Percentiles rank a stretch among this genome's conserved stretches.
These are phyloP conservation scores for Sinonovacula constricta DNA, from an alignment of 1,140 invertebrate genomes.

Conservation along the genomic window DNA sequence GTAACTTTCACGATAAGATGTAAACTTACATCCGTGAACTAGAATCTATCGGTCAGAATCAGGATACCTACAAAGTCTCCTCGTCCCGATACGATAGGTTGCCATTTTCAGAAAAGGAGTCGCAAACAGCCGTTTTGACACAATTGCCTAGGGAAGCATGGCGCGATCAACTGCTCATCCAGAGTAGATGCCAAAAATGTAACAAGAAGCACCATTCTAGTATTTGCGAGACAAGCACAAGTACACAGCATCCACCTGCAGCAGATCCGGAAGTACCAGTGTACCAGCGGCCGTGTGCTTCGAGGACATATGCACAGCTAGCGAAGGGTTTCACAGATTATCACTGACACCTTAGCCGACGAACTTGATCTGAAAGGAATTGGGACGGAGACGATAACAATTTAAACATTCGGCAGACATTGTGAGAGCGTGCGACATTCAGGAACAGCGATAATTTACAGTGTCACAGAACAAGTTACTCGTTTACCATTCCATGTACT, in stretches of 20 bases:
- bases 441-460: constrained; percentile 5
- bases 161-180: not conserved
- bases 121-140: not conserved
- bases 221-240: not conserved
- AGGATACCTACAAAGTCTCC: constrained; percentile 32
- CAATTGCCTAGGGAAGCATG: not conserved
- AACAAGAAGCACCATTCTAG: not conserved
- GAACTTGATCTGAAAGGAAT: constrained; percentile 16
- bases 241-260: not conserved
- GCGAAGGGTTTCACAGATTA: constrained; percentile 43
- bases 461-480: constrained; percentile 5
- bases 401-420: constrained; percentile 24
- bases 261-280: constrained; percentile 4
- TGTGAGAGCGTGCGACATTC: constrained; percentile 12
- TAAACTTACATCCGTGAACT: constrained; percentile 32
- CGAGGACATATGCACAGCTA: not conserved
- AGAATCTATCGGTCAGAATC: constrained; percentile 20
- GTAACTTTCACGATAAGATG: constrained; percentile 45
- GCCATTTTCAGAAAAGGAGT: not conserved
- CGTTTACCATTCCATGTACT: constrained; percentile 11
- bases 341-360: constrained; percentile 39
- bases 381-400: not conserved
- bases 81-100: constrained; percentile 11
- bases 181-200: not conserved
- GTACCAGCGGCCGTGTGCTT: constrained; percentile 11